phyloP scores from a whole-genome alignment of 2,797 vertebrate species.

The Xyrichtys novacula region DNA sequence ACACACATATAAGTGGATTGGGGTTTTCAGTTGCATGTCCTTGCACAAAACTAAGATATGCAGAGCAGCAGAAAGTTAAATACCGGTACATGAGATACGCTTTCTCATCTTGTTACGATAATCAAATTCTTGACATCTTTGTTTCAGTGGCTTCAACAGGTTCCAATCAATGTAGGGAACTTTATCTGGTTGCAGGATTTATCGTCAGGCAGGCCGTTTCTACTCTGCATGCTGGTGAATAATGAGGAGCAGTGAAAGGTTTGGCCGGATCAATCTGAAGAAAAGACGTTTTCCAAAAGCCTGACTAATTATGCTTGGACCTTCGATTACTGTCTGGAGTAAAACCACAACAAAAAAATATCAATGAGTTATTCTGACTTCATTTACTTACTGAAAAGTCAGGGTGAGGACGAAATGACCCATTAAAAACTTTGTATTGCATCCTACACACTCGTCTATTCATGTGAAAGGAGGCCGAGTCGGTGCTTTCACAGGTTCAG shows the following conservation, averaged over 20 bases:
- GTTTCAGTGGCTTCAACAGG: constrained; percentile 57
- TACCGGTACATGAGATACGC: constrained; percentile 14
- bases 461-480: constrained; percentile 39
- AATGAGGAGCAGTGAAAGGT: constrained; percentile 68
- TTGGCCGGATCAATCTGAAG: constrained; percentile 69
- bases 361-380: constrained; percentile 61
- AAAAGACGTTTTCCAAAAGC: constrained; percentile 69
- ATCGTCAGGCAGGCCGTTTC: constrained; percentile 61
- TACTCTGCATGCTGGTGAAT: constrained; percentile 66
- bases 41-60: neutral
- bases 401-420: constrained; percentile 62
- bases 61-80: constrained; percentile 11
- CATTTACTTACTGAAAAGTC: constrained; percentile 70
- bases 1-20: neutral
- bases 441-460: constrained; percentile 50
- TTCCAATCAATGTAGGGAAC: constrained; percentile 71
- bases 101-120: constrained; percentile 37
- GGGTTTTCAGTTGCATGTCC: neutral
- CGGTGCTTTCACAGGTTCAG: constrained; percentile 75
- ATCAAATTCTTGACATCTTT: constrained; percentile 59
- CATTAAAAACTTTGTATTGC: constrained; percentile 59
- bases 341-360: constrained; percentile 58
- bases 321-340: constrained; percentile 76
- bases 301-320: constrained; percentile 69
- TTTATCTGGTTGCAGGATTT: constrained; percentile 53